Evolutionary conservation across 1,140 invertebrate genomes (phyloP).

Genomic region (Helicorthomorpha holstii): DNA sequence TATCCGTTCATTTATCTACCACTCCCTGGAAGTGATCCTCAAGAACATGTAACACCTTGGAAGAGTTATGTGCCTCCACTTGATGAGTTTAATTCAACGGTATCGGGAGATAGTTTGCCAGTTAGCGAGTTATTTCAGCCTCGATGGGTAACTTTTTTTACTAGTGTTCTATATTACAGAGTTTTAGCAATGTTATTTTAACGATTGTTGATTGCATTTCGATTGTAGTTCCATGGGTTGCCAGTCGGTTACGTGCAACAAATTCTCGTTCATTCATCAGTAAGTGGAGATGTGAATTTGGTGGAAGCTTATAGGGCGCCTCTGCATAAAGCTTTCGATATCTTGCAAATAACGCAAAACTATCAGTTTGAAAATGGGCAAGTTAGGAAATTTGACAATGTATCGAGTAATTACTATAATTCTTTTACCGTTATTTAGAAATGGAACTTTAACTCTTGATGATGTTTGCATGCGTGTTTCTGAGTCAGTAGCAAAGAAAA

Average conservation of each 20-base stretch:
- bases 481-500: conserved; percentile 49
- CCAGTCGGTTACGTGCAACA: conserved; percentile 58
- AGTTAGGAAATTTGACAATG: conserved; percentile 16
- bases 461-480: conserved; percentile 71
- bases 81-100: conserved; percentile 20
- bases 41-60: conserved; percentile 34
- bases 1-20: conserved; percentile 62
- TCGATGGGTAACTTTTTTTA: conserved; percentile 4
- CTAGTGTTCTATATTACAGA: not conserved
- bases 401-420: not conserved
- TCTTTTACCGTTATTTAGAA: conserved; percentile 7
- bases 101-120: conserved; percentile 7
- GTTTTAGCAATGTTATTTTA: conserved; percentile 17
- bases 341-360: conserved; percentile 66
- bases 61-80: conserved; percentile 20
- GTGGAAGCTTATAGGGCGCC: conserved; percentile 78
- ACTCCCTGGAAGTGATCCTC: conserved; percentile 60
- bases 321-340: conserved; percentile 65
- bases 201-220: conserved; percentile 2
- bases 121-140: not conserved
- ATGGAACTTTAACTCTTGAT: conserved; percentile 36
- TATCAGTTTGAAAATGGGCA: conserved; percentile 60
- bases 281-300: conserved; percentile 54
- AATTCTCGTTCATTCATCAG: conserved; percentile 41
- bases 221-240: conserved; percentile 26